Evolutionary conservation across 2,113 vertebrate genomes (phyloP).

Genomic region (Damaliscus lunatus): DNA sequence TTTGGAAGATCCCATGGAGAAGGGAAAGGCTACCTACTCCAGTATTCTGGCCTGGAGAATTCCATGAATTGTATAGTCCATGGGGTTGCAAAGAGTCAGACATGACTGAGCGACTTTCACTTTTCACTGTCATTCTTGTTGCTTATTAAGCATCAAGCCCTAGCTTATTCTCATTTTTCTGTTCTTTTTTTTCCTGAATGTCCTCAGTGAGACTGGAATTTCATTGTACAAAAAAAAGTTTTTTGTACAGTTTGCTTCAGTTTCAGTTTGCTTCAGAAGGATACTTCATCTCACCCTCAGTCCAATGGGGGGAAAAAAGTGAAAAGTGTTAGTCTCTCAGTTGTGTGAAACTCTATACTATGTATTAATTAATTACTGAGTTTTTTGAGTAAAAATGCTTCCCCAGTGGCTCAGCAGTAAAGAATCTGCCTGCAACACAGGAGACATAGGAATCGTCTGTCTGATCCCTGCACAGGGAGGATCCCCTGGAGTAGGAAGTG

Average conservation of each 20-base stretch:
- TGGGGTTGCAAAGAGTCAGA: neutral
- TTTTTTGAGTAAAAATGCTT: neutral
- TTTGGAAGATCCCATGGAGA: neutral
- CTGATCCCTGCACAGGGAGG: neutral
- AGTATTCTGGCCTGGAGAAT: neutral
- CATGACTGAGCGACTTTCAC: neutral
- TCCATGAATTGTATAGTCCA: neutral
- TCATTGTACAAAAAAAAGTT: neutral
- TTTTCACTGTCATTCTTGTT: neutral
- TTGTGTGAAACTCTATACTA: neutral
- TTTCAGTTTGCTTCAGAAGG: neutral
- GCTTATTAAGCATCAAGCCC: neutral
- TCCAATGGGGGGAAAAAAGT: neutral
- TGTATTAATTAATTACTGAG: neutral
- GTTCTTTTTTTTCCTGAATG: neutral
- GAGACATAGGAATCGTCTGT: neutral
- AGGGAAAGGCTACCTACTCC: neutral
- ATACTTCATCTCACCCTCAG: neutral
- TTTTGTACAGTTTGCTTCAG: neutral
- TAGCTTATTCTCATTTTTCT: neutral
- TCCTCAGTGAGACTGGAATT: neutral
- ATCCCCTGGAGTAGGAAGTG: neutral
- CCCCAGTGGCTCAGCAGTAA: neutral
- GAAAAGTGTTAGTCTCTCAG: neutral
- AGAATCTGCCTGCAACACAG: neutral